Base-by-base conservation (phyloP, 2,888 invertebrate species). In the Thyatira batis region DNA sequence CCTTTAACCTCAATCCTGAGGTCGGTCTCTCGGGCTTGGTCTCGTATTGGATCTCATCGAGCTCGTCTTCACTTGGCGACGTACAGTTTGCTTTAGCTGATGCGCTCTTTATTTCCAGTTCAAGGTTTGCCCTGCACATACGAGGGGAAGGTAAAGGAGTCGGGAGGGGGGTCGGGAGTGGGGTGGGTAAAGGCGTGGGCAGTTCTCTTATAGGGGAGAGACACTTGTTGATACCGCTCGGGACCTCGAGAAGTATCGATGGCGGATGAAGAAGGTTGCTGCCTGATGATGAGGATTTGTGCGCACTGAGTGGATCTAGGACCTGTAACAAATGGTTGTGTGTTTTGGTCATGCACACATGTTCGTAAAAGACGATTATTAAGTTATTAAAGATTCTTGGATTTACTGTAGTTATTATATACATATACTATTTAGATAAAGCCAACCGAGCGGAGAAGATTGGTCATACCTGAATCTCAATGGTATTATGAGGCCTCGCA, bases 191-290 rank as follows among this genome's bases (percentile, higher is more conserved):
- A 4, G 95, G 95, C 3, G 96, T 95, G 2, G 96, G 96, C 66
- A 96, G 92, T 83, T 96, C 96, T 63, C 95, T 92, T 63, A 96
- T 96, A 0, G 96, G 96, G 50, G 96, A 96, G 63, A 96, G 93
- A 89, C 96, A 96, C 85, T 95, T 95, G 77, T 94, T 95, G 71
- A 95, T 95, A 73, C 93, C 89, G 80, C 94, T 94, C 43, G 96
- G 96, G 67, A 96, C 95, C 92, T 96, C 96, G 52, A 96, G 92
- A 27, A 96, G 92, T 66, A 96, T 96, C 39, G 95, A 95, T 33
- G 96, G 95, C 53, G 95, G 95, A 79, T 95, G 95, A 43, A 95
- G 89, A 49, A 94, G 87, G 78, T 94, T 95, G 73, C 93, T 93
- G 53, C 93, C 93, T 49, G 91, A 81, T 48, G 90, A 80, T 49